phyloP scores from a whole-genome alignment of 2,888 invertebrate species.

The Lasioglossum malachurum region DNA sequence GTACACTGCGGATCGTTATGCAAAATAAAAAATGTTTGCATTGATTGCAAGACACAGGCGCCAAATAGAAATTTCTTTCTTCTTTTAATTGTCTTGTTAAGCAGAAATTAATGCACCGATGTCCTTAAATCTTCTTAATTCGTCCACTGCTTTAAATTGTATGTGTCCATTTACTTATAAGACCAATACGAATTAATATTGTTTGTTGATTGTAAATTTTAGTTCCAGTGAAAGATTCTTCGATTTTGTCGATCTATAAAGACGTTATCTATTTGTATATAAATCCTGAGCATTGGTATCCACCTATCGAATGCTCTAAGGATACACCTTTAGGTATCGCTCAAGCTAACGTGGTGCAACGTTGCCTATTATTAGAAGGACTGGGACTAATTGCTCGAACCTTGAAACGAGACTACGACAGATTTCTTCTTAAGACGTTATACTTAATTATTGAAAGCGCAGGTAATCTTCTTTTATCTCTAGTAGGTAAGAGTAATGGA shows the following conservation, averaged over 20 bases:
- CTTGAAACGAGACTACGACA: conserved; percentile 86
- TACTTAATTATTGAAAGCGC: conserved; percentile 90
- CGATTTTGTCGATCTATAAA: conserved; percentile 70
- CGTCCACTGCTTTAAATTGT: no score
- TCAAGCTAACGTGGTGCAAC: conserved; percentile 88
- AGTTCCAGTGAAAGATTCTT: conserved; percentile 69
- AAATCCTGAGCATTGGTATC: conserved; percentile 78
- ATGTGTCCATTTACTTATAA: conserved; percentile 34
- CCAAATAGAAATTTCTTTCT: no score
- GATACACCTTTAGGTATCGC: conserved; percentile 82
- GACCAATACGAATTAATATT: conserved; percentile 68
- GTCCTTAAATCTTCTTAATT: no score
- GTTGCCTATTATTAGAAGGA: conserved; percentile 90
- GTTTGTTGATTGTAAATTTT: conserved; percentile 40
- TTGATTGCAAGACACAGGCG: no score
- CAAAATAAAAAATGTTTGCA: no score
- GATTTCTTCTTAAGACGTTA: conserved; percentile 88
- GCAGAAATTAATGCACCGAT: no score
- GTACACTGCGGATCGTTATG: no score
- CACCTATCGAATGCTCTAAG: conserved; percentile 74
- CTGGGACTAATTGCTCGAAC: conserved; percentile 88
- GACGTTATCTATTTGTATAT: conserved; percentile 79
- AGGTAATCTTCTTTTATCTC: conserved; percentile 84
- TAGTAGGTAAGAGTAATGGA: no score
- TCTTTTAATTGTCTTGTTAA: no score